phyloP scores from a whole-genome alignment of 1,140 invertebrate genomes.

The Caenorhabditis inopinata region DNA sequence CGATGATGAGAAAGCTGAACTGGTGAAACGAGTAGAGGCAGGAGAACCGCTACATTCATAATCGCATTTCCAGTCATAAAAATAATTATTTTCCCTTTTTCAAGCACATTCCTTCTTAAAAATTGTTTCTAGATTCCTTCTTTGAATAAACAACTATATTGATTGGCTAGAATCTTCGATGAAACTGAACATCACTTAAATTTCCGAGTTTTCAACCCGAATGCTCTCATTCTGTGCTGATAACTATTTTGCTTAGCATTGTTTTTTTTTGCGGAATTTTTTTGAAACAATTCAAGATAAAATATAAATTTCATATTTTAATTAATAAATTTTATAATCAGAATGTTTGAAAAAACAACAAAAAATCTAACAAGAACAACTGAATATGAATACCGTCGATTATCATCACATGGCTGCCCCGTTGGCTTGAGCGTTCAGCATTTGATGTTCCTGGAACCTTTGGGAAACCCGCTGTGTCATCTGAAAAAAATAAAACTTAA shows the following conservation, averaged over 20 bases:
- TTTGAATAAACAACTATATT: too few species aligned
- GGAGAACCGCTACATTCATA: slow-evolving; percentile 39
- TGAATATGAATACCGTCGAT: neutral
- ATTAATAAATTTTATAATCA: neutral
- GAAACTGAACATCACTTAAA: too few species aligned
- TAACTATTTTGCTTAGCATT: too few species aligned
- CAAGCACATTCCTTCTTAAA: too few species aligned
- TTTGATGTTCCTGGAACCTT: slow-evolving; percentile 14
- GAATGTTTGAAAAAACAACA: neutral
- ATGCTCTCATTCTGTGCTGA: too few species aligned
- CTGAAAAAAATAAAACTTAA: neutral
- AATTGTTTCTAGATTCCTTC: too few species aligned
- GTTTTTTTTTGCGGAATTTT: too few species aligned
- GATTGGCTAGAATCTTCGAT: too few species aligned
- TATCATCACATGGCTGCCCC: neutral
- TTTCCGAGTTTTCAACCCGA: too few species aligned
- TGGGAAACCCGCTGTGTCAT: slow-evolving; percentile 15
- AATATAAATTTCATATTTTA: neutral
- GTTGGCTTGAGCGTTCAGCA: slow-evolving; percentile 22
- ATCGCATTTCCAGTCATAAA: neutral
- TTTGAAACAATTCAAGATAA: too few species aligned
- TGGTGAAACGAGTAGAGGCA: slow-evolving; percentile 66
- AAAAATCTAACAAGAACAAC: neutral
- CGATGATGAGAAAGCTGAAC: slow-evolving; percentile 68
- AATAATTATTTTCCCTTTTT: too few species aligned